Evolutionary conservation across 2,113 vertebrate species (phyloP).

Genomic region (Fulica atra): DNA sequence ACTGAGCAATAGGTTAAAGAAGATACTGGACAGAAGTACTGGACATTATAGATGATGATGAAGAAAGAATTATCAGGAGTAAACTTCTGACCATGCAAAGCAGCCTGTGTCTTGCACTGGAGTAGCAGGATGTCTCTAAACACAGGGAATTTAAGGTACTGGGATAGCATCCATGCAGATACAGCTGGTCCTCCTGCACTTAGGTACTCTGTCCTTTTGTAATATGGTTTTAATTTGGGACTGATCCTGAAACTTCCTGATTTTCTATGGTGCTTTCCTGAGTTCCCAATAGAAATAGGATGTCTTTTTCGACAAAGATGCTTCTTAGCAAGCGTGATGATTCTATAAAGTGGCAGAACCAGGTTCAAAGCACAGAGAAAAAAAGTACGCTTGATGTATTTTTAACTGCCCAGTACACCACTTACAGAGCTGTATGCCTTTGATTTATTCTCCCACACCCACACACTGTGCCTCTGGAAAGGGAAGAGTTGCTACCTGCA

Average conservation of each 20-base stretch:
- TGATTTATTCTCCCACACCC: conserved; percentile 48
- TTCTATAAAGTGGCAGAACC: not conserved
- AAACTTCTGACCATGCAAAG: not conserved
- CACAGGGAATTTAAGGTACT: not conserved
- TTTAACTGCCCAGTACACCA: not conserved
- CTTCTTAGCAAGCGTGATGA: not conserved
- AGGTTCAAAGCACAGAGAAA: not conserved
- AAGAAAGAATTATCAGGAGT: not conserved
- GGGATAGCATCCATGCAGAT: not conserved
- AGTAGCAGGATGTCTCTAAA: not conserved
- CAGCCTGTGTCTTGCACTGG: not conserved
- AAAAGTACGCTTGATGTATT: not conserved
- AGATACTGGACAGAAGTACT: not conserved
- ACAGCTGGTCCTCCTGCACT: not conserved
- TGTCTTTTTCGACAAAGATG: not conserved
- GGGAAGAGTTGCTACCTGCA: not conserved
- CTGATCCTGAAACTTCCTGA: not conserved
- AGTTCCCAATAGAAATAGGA: not conserved
- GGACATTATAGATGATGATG: not conserved
- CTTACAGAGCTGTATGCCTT: not conserved
- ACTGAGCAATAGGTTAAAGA: not conserved
- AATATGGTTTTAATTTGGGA: not conserved
- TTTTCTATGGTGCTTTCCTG: not conserved
- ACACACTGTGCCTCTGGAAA: not conserved
- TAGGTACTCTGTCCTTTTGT: not conserved